Base-by-base conservation (phyloP, 2,797 vertebrate genomes). In the Paratrypauchen microcephalus region DNA sequence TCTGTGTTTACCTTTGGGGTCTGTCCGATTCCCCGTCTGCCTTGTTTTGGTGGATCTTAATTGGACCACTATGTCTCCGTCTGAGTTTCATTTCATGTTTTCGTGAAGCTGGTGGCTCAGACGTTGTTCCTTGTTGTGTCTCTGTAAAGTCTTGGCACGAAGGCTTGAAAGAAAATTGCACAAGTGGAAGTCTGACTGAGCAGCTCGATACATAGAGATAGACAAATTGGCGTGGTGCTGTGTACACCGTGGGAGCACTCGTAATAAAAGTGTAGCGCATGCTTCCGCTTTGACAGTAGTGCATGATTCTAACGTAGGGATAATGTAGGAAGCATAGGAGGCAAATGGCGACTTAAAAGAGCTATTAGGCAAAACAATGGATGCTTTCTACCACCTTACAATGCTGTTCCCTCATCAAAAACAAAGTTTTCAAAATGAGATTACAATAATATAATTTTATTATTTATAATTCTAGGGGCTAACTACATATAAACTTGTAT, bases 31-130 rank as follows among this genome's bases (percentile, higher is more conserved):
- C 63, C 70, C 58, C 67, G 63, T 71, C 75, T 69, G 45, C 65
- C 65, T 71, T 59, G 68, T 78, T 82, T 65, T 62, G 66, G 66
- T 72, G 69, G 73, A 24, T 75, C 78, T 78, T 87, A 82, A 88
- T 87, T 84, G 81, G 70, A 75, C 52, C 47, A 36, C 71, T 80
- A 47, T 61, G 68, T 84, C 83, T 84, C 72, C 79, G 79, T 80
- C 70, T 60, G 21, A 68, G 73, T 65, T 28, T 69, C 73, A 61
- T 72, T 69, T 73, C 52, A 62, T 65, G 68, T 60, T 65, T 30
- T 57, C 47, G 59, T 60, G 4, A 23, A 65, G 69, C 58, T 19
- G 21, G 55, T 30, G 21, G 60, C 65, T 73, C 23, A 15, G 41
- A 66, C 66, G 76, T 65, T 50, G 67, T 57, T 74, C 54, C 68